Evolutionary conservation across 2,113 vertebrate species (phyloP), one percentile per base, ranked within the genome.

Genomic region (Chloropsis hardwickii): DNA sequence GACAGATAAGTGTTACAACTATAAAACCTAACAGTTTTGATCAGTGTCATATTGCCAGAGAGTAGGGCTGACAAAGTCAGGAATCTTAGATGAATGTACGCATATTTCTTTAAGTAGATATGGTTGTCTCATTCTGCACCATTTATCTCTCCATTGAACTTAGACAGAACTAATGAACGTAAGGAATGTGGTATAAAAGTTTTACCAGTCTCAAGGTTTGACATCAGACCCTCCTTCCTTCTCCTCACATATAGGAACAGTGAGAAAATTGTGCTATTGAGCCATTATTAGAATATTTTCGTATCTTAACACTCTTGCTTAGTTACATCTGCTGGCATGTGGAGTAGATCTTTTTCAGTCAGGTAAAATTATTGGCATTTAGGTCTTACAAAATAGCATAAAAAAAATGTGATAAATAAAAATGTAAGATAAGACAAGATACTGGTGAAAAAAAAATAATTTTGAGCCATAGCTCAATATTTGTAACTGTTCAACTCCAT

Each of bases 241-340:
- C 29, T 33, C 9, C 15, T 64, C 24, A 40, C 29, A 7, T 1
- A 6, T 4, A 58, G 10, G 1, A 78, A 0, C 7, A 57, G 16
- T 35, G 56, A 66, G 12, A 71, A 85, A 64, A 79, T 4, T 19
- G 9, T 65, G 5, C 9, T 54, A 9, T 84, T 27, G 33, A 66
- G 74, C 10, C 2, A n/a, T 5, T 42, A 27, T 6, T 1, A 1
- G 6, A 4, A 29, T 60, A 67, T 50, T 58, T 84, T 57, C 0
- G 15, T 45, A 12, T 53, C 14, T 86, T 51, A 42, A 56, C 10
- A 51, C 4, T 51, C 5, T 66, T 4, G 22, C 21, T 47, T 21
- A 33, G 5, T 48, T 61, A 35, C 24, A 74, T 12, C 6, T 60
- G 15, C 5, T 88, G 70, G 10, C 13, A 67, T 23, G 19, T 60